Percentiles rank a stretch among this genome's conserved stretches.
phyloP scores from a whole-genome alignment of 2,797 vertebrate species.

The Buceros bicornis region DNA sequence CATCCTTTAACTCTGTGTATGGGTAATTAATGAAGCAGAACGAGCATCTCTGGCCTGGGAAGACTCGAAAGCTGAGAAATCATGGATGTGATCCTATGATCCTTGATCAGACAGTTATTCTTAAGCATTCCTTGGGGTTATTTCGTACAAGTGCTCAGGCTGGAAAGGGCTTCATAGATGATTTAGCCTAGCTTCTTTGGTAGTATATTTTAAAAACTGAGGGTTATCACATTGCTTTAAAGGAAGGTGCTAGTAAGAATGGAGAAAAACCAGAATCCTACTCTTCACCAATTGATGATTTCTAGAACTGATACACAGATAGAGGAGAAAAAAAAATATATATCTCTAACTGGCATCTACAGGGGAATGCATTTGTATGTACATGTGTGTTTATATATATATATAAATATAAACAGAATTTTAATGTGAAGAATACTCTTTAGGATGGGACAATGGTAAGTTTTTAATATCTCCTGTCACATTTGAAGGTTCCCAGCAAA shows the following conservation, averaged over 20 bases:
- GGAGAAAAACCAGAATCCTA: not conserved
- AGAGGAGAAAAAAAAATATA: not conserved
- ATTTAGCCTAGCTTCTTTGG: not conserved
- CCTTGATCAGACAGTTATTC: not conserved
- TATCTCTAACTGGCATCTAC: not conserved
- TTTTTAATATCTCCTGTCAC: not conserved
- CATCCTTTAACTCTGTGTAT: not conserved
- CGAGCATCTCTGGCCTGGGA: not conserved
- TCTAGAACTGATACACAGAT: not conserved
- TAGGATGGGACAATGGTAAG: not conserved
- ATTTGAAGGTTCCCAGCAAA: not conserved
- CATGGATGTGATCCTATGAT: not conserved
- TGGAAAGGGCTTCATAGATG: not conserved
- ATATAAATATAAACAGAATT: not conserved
- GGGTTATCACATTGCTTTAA: not conserved
- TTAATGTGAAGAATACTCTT: not conserved
- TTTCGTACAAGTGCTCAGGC: not conserved
- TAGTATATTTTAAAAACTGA: not conserved
- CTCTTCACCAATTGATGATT: not conserved
- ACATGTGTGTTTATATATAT: fast-evolving
- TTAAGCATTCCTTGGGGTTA: not conserved
- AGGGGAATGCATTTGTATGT: not conserved
- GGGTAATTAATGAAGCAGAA: not conserved
- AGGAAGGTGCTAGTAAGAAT: not conserved
- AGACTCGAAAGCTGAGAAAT: not conserved